Conservation (phyloP, 2,113 vertebrate species). For the Felis chaus region DNA sequence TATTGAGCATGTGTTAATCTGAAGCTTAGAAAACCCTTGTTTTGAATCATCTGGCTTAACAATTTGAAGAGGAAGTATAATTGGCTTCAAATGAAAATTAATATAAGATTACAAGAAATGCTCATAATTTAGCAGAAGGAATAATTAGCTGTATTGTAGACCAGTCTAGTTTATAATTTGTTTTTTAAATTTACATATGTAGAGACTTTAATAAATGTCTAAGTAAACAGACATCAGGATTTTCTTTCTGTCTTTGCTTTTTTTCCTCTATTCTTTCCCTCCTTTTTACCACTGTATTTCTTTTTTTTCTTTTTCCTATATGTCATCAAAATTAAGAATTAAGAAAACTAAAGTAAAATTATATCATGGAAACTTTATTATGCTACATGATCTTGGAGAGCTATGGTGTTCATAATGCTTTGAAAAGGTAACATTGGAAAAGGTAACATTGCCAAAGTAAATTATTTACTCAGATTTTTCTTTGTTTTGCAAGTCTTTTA, state of each 20-base stretch:
- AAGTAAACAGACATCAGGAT: background rate
- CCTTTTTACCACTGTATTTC: background rate
- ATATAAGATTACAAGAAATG: background rate
- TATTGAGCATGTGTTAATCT: background rate
- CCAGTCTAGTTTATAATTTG: background rate
- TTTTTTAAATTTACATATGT: background rate
- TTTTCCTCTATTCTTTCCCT: background rate
- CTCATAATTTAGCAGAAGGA: background rate
- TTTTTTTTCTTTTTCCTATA: background rate
- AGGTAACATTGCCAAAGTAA: background rate
- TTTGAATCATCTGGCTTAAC: background rate
- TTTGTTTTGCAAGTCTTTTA: background rate
- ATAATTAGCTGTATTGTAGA: background rate
- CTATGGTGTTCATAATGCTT: background rate
- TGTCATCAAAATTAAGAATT: background rate
- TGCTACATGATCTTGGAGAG: background rate
- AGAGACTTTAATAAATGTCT: background rate
- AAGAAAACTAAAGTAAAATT: background rate
- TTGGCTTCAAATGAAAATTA: background rate
- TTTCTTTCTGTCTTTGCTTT: background rate
- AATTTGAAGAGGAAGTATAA: background rate
- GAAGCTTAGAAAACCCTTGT: background rate
- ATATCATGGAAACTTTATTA: background rate
- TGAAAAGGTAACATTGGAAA: background rate
- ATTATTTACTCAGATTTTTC: background rate